Base-by-base conservation (phyloP, 2,797 vertebrate genomes). In the Carapus acus region DNA sequence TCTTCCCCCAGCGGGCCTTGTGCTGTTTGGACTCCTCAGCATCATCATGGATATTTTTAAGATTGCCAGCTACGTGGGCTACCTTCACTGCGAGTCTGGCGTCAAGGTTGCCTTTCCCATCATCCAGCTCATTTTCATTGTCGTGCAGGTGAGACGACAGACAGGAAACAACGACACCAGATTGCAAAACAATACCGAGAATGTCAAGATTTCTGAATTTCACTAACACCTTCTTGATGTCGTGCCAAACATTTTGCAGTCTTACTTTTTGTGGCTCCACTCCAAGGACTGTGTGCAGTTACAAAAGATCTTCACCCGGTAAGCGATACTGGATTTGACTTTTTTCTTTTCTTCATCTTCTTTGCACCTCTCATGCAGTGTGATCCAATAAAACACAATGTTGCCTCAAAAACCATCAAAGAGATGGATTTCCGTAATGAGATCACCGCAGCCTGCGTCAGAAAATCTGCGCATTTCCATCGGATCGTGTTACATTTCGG, bases 11-110 rank as follows among this genome's bases (percentile, higher is more conserved):
- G 96, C 90, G 49, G 94, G 94, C 56, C 85, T 99, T 68, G 84
- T 94, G 73, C 74, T 95, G 0, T 98, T 97, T 74, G 96, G 90
- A 16, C 7, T 94, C 65, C 93, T 94, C 76, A 93, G 91, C 24
- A 79, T 97, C 6, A 73, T 95, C 67, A 94, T 98, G 92, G 93
- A 96, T 19, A 80, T 94, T 74, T 97, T 98, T 81, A 97, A 97
- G 83, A 91, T 92, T 3, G 88, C 87, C 21, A 91, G 88, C 84
- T 94, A 93, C 11, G 89, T 88, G 2, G 95, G 94, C 49, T 93
- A 89, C 76, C 81, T 89, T 15, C 91, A 91, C 70, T 99, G 95
- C 43, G 88, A 94, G 4, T 93, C 92, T 0, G 88, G 81, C 7
- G 88, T 95, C 58, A 94, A 94, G 75, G 91, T 98, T 11, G 88